Base-by-base conservation (phyloP, 2,888 invertebrate species). In the Coleophora flavipennella region DNA sequence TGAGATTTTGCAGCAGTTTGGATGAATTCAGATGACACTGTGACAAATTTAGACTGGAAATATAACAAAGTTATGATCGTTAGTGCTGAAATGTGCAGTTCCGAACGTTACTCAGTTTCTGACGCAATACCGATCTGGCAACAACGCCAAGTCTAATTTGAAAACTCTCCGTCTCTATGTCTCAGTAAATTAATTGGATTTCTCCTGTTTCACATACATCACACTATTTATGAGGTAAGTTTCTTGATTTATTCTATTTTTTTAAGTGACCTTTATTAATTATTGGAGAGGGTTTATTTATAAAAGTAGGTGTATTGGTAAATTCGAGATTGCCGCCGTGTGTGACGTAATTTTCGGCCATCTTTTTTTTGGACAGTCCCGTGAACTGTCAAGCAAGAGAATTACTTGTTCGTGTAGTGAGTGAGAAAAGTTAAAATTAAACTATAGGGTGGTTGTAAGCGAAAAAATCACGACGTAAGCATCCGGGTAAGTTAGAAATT, bases 61-160 rank as follows among this genome's bases (percentile, higher is more conserved):
- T 57, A 50, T 34, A 43, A 41, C 52, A 67, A 34, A 75, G 70
- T 74, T 60, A 78, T 78, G 77, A 55, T 66, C 48, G 59, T 65
- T 64, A 71, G 65, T 63, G 50, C 64, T 76, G 81, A 79, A 76
- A 81, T 81, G 81, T 70, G 64, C 74, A 61, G 55, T 53, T 69
- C 66, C 71, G 77, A 79, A 75, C 73, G 66, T 52, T 74, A 56
- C 64, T 57, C 59, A 69, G 47, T 77, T 58, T 81, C 84, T 84
- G 83, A 84, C 73, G 83, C 83, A 83, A 84, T 74, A 72, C 60
- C 79, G 58, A 74, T 69, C 72, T 80, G 83, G 80, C 83, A 83
- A 81, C 83, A 77, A 65, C 71, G 80, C 77, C 3, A 20, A 20
- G 53, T 64, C 55, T 67, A 71, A 54, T 76, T 51, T 83, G 70